A percentile compares a stretch with the other conserved stretches of the same genome.
These are phyloP conservation scores for Agonopterix alstromeriana DNA, from an alignment of 2,888 invertebrate species.

Conservation along the genomic window DNA sequence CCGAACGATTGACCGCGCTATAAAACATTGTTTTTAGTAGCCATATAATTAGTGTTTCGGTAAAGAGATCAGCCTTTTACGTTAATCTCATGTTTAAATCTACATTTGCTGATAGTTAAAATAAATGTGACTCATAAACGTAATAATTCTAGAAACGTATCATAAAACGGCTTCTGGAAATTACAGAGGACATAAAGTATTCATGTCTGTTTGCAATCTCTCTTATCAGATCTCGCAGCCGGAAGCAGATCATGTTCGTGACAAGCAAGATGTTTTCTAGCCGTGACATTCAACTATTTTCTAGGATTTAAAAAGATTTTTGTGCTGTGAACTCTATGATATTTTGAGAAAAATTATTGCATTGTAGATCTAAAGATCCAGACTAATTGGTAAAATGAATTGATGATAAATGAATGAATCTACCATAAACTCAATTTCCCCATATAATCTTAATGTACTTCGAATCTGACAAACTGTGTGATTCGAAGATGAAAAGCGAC, in stretches of 20 bases:
- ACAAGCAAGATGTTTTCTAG: conserved; percentile 7
- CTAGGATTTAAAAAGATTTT: background rate
- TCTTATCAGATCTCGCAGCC: conserved; percentile 30
- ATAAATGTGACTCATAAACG: conserved; percentile 32
- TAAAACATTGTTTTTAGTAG: conserved; percentile 64
- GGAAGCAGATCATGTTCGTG: conserved; percentile 30
- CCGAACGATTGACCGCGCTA: conserved; percentile 55
- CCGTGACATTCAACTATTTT: background rate
- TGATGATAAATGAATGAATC: too few relatives aligned
- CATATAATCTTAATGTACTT: too few relatives aligned
- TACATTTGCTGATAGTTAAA: conserved; percentile 16
- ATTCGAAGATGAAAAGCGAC: too few relatives aligned
- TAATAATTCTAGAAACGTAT: conserved; percentile 49
- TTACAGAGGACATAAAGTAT: conserved; percentile 44
- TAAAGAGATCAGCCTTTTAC: conserved; percentile 21
- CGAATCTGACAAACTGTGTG: too few relatives aligned
- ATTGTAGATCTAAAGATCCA: too few relatives aligned
- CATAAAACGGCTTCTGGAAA: conserved; percentile 55
- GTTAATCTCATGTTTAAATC: conserved; percentile 28
- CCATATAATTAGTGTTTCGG: conserved; percentile 49
- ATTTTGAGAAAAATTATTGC: too few relatives aligned
- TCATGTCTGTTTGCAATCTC: conserved; percentile 44
- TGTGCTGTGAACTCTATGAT: too few relatives aligned
- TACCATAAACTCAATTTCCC: too few relatives aligned
- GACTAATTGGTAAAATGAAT: too few relatives aligned